Conservation (phyloP, 2,888 invertebrate species). For the Xiphydria camelus region DNA sequence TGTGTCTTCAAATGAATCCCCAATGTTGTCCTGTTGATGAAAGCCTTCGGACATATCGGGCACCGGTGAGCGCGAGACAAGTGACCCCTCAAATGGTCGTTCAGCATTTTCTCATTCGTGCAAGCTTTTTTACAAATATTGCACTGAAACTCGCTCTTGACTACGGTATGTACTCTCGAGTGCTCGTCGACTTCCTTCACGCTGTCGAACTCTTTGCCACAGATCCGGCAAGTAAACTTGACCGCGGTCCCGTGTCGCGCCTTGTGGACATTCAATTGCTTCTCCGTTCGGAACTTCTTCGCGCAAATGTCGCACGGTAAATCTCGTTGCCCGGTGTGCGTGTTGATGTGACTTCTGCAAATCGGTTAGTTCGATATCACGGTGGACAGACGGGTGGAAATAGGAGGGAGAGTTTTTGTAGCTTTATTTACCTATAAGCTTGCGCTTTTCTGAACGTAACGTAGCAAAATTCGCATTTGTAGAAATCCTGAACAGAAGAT, state of each 20-base stretch:
- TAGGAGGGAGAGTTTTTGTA: no score
- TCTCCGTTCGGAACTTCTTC: conserved; percentile 14
- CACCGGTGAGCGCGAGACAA: conserved; percentile 38
- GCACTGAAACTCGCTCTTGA: conserved; percentile 33
- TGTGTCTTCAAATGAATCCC: conserved; percentile 43
- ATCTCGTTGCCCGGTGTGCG: no score
- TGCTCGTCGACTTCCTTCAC: conserved; percentile 44
- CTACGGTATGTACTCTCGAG: conserved; percentile 38
- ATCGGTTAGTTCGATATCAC: no score
- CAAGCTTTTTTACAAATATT: conserved; percentile 40
- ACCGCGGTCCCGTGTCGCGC: conserved; percentile 33
- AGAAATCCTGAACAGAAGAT: neutral
- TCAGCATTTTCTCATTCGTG: conserved; percentile 25
- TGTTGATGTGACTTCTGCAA: no score
- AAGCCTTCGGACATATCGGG: conserved; percentile 41
- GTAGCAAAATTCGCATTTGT: conserved; percentile 35
- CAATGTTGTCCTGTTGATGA: conserved; percentile 41
- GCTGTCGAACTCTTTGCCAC: conserved; percentile 41
- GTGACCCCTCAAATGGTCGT: conserved; percentile 40
- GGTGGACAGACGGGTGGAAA: no score
- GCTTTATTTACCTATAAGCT: conserved; percentile 37
- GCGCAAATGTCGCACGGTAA: conserved; percentile 12
- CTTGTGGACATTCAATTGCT: conserved; percentile 30
- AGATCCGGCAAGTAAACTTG: conserved; percentile 44
- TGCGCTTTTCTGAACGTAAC: conserved; percentile 38